Conservation (phyloP, 53 echinoderm and acorn worm species). For the Paracentrotus lividus region DNA sequence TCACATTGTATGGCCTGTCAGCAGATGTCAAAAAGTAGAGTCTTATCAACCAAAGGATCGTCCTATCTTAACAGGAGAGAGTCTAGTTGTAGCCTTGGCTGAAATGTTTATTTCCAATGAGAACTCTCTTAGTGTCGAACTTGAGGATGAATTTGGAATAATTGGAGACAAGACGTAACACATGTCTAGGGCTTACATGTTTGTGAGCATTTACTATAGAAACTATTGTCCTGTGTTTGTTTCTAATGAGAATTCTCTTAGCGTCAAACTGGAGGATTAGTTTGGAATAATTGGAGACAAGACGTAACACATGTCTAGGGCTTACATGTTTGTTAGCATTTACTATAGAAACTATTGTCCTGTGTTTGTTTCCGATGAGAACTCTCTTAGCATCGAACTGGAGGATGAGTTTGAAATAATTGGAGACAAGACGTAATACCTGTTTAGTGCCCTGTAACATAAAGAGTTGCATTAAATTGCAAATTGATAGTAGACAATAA, state of each 20-base stretch:
- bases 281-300: conserved; percentile 31
- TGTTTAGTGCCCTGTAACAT: too few relatives aligned
- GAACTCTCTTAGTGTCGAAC: neutral
- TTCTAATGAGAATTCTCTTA: conserved; percentile 11
- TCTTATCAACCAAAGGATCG: conserved; percentile 79
- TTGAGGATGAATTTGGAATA: conserved; percentile 18
- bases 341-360: neutral
- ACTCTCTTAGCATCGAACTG: neutral
- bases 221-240: neutral
- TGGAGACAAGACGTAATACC: neutral
- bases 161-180: conserved; percentile 40
- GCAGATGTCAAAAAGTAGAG: conserved; percentile 79
- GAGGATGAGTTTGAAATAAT: conserved; percentile 1
- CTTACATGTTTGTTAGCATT: neutral
- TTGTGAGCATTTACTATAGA: neutral
- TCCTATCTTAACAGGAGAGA: conserved; percentile 63
- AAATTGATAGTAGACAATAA: too few relatives aligned
- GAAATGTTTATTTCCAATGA: conserved; percentile 48
- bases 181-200: neutral
- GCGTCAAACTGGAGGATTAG: neutral
- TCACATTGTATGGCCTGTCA: conserved; percentile 89
- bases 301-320: neutral
- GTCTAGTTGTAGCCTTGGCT: conserved; percentile 26
- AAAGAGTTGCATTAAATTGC: too few relatives aligned
- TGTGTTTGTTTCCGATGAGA: neutral